Base-by-base conservation (phyloP, 2,113 vertebrate species). In the Tursiops truncatus region DNA sequence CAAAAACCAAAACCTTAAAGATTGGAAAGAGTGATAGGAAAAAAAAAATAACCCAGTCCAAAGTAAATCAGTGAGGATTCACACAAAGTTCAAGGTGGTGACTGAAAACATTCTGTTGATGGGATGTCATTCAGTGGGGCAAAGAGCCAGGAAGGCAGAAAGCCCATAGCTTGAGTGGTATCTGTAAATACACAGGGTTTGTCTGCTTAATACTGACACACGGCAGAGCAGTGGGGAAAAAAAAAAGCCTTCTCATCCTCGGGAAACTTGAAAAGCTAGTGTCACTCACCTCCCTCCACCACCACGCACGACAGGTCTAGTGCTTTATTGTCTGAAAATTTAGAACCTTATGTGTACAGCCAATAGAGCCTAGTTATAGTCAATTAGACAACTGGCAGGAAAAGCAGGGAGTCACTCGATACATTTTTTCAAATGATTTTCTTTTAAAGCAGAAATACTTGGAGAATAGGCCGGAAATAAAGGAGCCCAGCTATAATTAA, bases 401-500 rank as follows among this genome's bases (percentile, higher is more conserved):
- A 74, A 84, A 84, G 63, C 50, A 79, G 63, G 70, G 50, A 92
- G 65, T 28, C 73, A 62, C 20, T 89, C 38, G 6, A 60, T 85
- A 56, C 5, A 47, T 53, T 62, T 58, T 87, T 84, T 26, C 21
- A 65, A 93, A 58, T 8, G 23, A 58, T 87, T 96, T 92, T 62
- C 92, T 87, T 93, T 93, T 91, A 86, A 93, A 95, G 84, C 84
- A 89, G 70, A 95, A 96, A 36, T 73, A 63, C 41, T 26, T 89
- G 73, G 21, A 79, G 65, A 74, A 41, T 80, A 91, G 70, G 28
- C 17, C 15, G 20, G 73, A 21, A 91, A 81, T 86, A 93, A 88
- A 58, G 53, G 41, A 68, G 36, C 15, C 25, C 86, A 44, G 28
- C 20, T 58, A 9, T 62, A 85, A 93, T 5, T 70, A 85, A 87